Conservation (phyloP, 2,888 invertebrate genomes). For the Saturnia japonica region DNA sequence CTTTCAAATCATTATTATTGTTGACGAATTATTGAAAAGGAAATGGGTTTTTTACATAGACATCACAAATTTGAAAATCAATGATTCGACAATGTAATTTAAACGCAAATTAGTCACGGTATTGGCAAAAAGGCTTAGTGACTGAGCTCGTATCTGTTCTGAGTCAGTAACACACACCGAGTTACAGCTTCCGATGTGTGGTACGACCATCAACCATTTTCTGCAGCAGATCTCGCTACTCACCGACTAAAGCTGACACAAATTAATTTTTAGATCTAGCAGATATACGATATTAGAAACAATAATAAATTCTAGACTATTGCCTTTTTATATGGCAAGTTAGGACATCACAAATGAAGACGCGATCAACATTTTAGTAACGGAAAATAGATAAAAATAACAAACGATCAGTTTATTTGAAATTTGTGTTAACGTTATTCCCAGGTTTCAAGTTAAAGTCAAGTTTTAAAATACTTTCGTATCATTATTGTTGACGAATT, state of each 20-base stretch:
- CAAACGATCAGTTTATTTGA: conserved; percentile 7
- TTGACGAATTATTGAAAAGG: background rate
- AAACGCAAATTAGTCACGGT: background rate
- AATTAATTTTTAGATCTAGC: too few species aligned
- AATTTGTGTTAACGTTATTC: conserved; percentile 14
- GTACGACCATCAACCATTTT: too few species aligned
- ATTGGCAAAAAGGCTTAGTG: background rate
- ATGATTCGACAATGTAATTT: background rate
- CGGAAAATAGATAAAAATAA: background rate
- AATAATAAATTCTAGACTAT: too few species aligned
- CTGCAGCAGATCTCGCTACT: too few species aligned
- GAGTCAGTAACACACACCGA: background rate
- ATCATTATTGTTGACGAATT: background rate
- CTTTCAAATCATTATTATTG: background rate
- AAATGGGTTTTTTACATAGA: background rate
- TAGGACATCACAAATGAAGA: background rate
- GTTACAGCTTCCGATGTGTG: background rate
- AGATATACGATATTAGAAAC: too few species aligned
- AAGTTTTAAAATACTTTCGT: background rate
- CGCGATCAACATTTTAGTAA: background rate
- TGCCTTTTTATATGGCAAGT: too few species aligned
- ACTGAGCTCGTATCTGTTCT: background rate
- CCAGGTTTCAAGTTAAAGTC: background rate
- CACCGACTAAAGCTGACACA: too few species aligned
- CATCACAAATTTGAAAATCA: background rate